These are phyloP conservation scores for Cryptocheilus praepositus DNA, from an alignment of 2,888 invertebrate genomes.

Conservation along the genomic window DNA sequence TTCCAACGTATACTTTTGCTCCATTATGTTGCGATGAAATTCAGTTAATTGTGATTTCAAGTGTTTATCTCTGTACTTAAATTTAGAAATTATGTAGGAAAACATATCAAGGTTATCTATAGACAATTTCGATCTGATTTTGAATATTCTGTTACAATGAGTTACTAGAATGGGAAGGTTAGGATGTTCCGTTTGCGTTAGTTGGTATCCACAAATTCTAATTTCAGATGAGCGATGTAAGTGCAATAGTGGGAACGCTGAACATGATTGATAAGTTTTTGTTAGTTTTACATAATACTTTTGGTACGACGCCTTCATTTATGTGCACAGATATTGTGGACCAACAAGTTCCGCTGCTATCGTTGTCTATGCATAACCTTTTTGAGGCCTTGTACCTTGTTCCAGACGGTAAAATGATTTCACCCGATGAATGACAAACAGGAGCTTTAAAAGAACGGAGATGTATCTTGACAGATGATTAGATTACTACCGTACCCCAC, in stretches of 20 bases:
- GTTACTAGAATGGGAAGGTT: not conserved
- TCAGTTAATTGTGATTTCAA: constrained; percentile 39
- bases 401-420: constrained; percentile 26
- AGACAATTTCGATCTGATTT: not conserved
- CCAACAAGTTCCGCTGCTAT: constrained; percentile 38
- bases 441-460: not conserved
- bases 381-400: constrained; percentile 12
- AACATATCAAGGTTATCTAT: constrained; percentile 37
- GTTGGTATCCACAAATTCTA: not conserved
- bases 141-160: constrained; percentile 4
- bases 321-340: constrained; percentile 15
- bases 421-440: not conserved
- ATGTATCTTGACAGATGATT: constrained; percentile 14
- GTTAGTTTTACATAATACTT: constrained; percentile 3
- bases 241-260: not conserved
- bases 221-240: not conserved
- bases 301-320: constrained; percentile 33
- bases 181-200: not conserved
- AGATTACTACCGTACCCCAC: constrained; percentile 37
- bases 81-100: constrained; percentile 49
- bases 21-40: constrained; percentile 42
- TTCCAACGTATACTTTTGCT: constrained; percentile 48
- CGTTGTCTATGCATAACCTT: constrained; percentile 26
- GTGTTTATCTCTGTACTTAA: constrained; percentile 53
- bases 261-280: not conserved